Evolutionary conservation across 92 coral and sea anemone genomes (phyloP).

Genomic region (Zoanthus sansibaricus): DNA sequence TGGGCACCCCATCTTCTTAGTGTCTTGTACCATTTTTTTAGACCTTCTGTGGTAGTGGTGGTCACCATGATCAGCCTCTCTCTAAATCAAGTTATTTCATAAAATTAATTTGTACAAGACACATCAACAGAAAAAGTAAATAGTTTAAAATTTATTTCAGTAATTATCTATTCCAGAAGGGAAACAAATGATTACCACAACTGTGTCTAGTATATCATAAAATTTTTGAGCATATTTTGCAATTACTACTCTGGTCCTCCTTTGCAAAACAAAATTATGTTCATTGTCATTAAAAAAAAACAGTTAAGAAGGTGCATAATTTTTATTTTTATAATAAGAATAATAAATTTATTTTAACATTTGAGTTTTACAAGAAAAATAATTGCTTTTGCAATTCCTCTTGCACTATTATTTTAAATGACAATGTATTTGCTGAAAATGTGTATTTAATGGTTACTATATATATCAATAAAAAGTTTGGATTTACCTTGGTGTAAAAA

Average conservation of each 20-base stretch:
- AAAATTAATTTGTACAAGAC: too few relatives aligned
- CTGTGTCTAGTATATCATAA: not conserved
- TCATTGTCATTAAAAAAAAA: too few relatives aligned
- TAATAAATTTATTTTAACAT: too few relatives aligned
- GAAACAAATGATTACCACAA: too few relatives aligned
- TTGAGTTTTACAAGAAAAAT: not conserved
- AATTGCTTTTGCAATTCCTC: not conserved
- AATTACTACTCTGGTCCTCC: not conserved
- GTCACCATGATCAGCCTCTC: constrained; percentile 19
- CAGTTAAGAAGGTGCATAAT: not conserved
- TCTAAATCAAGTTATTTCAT: not conserved
- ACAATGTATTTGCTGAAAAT: not conserved
- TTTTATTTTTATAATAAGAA: not conserved
- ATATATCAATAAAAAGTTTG: not conserved
- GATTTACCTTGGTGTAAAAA: too few relatives aligned
- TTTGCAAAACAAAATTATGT: not conserved
- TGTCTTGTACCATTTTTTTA: constrained; percentile 41
- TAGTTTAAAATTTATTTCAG: too few relatives aligned
- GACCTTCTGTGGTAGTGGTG: constrained; percentile 3
- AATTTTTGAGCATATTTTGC: not conserved
- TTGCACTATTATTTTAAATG: not conserved
- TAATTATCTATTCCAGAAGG: not conserved
- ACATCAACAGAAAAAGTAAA: not conserved
- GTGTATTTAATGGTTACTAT: not conserved
- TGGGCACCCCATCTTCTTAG: constrained; percentile 59